Evolutionary conservation across 2,797 vertebrate genomes (phyloP), one percentile per base, ranked within the genome.

Genomic region (Manis pentadactyla): DNA sequence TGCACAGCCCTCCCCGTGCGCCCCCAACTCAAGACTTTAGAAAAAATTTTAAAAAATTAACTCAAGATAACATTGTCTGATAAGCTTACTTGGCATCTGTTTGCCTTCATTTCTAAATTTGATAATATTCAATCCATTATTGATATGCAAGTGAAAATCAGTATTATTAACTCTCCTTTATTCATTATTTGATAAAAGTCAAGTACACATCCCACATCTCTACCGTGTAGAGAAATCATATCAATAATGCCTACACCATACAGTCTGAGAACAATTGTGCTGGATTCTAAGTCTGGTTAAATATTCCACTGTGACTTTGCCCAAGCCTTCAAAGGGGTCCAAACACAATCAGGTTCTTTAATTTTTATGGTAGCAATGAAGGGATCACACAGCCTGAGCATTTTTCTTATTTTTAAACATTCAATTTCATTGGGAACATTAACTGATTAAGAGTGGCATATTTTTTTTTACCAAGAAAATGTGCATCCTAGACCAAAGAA

Each of bases 291-390:
- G 31, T 90, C 64, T 95, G 31, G 8, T 95, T 84, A 85, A 59
- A 82, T 95, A 83, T 94, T 94, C 92, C 19, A 79, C 55, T 93
- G 17, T 95, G 96, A 92, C 82, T 93, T 96, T 97, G 55, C 27
- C 39, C 55, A 96, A 46, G 78, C 5, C 15, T 75, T 57, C 53
- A 96, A 93, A 98, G 75, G 7, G 8, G 1, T 51, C 74, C 49
- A 95, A 75, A 69, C 3, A 90, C 66, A 96, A 85, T 85, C 53
- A 89, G 3, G 91, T 73, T 31, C 61, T 97, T 96, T 95, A 97
- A 78, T 95, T 96, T 96, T 96, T 94, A 94, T 82, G 81, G 21
- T 23, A 90, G 23, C 39, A 92, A 79, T 69, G 17, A 93, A 94
- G 13, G 63, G 7, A 15, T 96, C 91, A 96, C 29, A 81, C 14